phyloP scores from a whole-genome alignment of 2,113 vertebrate genomes.

The Psammodynastes pulverulentus region DNA sequence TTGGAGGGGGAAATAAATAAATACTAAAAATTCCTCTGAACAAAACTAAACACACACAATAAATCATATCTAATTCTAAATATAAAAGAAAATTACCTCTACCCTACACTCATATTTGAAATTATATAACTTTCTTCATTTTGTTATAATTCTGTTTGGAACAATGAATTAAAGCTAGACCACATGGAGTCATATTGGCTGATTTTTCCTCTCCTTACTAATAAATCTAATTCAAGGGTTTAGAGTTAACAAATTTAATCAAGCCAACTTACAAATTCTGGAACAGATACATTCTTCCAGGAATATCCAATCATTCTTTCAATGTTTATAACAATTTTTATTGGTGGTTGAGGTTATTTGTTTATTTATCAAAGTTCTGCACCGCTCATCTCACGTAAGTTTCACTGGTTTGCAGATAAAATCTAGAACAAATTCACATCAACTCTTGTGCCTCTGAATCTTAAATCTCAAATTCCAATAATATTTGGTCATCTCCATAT shows the following conservation, averaged over 20 bases:
- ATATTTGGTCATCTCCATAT: background rate
- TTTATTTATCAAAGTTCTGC: background rate
- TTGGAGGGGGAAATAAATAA: background rate
- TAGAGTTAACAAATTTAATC: background rate
- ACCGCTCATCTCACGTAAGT: background rate
- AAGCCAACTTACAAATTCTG: background rate
- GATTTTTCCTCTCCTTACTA: background rate
- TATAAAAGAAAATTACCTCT: background rate
- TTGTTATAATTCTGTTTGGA: background rate
- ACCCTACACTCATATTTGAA: background rate
- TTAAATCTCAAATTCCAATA: background rate
- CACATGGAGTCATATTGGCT: background rate
- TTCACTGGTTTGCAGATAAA: background rate
- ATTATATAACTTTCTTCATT: background rate
- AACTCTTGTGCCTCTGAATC: background rate
- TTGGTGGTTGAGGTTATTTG: background rate
- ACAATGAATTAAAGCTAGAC: background rate
- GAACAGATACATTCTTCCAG: background rate
- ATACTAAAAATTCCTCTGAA: background rate
- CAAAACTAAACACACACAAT: background rate
- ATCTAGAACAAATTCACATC: background rate
- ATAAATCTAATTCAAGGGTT: background rate
- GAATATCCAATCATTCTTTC: background rate
- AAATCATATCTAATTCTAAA: background rate
- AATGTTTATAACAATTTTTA: background rate